Percentiles rank a stretch among this genome's conserved stretches.
Conservation (phyloP, 2,113 vertebrate genomes). For the Lophochroa leadbeateri region DNA sequence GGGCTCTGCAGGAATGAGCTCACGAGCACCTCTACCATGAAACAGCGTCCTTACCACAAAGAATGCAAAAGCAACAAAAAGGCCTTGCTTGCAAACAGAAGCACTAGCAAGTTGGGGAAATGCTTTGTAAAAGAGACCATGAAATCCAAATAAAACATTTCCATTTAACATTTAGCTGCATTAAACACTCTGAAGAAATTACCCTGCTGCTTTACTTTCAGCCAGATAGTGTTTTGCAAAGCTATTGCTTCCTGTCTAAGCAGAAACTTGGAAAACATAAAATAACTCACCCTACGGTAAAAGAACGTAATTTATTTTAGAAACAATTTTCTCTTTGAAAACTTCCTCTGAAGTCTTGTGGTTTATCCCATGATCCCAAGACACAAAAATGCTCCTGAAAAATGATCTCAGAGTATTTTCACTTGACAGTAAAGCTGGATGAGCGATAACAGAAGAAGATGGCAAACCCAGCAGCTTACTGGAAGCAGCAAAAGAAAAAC, state of each 20-base stretch:
- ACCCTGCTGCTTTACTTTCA: neutral
- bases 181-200: neutral
- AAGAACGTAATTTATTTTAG: neutral
- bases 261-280: neutral
- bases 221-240: neutral
- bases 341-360: neutral
- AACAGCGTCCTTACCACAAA: neutral
- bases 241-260: neutral
- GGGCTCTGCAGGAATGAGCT: neutral
- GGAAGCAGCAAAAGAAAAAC: neutral
- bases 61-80: neutral
- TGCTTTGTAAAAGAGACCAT: neutral
- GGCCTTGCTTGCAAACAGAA: neutral
- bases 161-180: neutral
- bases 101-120: neutral
- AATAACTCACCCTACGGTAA: neutral
- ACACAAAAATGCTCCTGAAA: neutral
- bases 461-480: neutral
- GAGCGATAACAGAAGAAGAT: neutral
- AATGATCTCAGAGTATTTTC: neutral
- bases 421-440: neutral
- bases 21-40: neutral
- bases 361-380: neutral
- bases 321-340: neutral
- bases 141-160: neutral